A percentile compares a stretch with the other conserved stretches of the same genome.
Conservation (phyloP, 2,797 vertebrate species). For the Triplophysa yarkandensis region DNA sequence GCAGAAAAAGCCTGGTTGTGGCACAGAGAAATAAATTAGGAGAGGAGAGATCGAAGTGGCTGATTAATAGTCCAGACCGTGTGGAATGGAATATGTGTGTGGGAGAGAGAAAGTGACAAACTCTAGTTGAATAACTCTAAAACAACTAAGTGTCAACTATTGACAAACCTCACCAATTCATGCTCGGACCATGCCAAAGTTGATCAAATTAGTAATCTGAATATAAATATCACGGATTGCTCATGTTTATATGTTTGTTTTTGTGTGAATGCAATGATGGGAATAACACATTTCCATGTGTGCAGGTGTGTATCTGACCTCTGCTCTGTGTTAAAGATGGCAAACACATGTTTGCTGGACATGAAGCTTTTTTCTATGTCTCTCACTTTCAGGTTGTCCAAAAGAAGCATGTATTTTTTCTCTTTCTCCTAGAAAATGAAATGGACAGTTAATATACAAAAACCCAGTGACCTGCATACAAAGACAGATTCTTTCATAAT, state of each 20-base stretch:
- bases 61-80: slow-evolving; percentile 36
- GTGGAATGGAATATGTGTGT: slow-evolving; percentile 20
- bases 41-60: slow-evolving; percentile 11
- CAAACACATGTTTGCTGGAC: slow-evolving; percentile 86
- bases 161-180: too few species aligned
- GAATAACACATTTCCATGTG: not conserved
- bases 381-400: slow-evolving; percentile 86
- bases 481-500: not conserved
- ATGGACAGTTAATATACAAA: slow-evolving; percentile 3
- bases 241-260: not conserved
- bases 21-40: slow-evolving; percentile 16
- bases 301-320: slow-evolving; percentile 62
- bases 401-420: slow-evolving; percentile 87
- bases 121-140: not conserved
- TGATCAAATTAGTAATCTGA: not conserved
- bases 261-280: not conserved
- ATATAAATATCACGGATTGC: not conserved
- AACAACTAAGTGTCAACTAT: not conserved
- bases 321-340: slow-evolving; percentile 90
- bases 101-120: slow-evolving; percentile 2
- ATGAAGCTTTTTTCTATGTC: slow-evolving; percentile 85
- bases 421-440: slow-evolving; percentile 81
- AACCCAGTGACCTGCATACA: not conserved
- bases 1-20: slow-evolving; percentile 25
- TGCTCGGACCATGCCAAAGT: not conserved